These are phyloP conservation scores for Balearica regulorum DNA, from an alignment of 2,797 vertebrate genomes.

Conservation along the genomic window DNA sequence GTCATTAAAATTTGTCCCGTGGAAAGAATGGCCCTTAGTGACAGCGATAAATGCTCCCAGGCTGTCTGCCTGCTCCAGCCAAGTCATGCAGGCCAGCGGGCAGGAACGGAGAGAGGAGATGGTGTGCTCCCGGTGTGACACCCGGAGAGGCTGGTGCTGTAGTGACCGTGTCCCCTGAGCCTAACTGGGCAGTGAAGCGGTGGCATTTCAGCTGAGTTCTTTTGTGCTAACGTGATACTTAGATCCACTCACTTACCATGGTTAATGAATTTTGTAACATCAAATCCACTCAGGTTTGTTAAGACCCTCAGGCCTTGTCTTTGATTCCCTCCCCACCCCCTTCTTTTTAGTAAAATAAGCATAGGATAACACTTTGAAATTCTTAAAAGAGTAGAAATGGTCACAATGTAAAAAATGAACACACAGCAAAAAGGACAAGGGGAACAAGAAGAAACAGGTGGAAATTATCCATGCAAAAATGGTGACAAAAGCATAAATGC, in stretches of 20 bases:
- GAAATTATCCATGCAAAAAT: neutral
- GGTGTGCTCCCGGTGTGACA: neutral
- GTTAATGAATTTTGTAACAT: neutral
- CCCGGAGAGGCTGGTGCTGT: neutral
- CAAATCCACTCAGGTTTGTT: neutral
- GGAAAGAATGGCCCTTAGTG: neutral
- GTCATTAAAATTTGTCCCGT: neutral
- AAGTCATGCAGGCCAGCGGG: accelerated
- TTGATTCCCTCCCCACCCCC: accelerated
- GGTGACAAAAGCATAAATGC: neutral
- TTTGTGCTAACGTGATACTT: neutral
- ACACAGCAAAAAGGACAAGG: neutral
- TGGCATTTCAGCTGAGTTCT: neutral
- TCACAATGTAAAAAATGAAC: neutral
- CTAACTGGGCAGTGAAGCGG: neutral
- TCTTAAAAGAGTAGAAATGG: neutral
- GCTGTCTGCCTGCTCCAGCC: neutral
- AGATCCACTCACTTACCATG: neutral
- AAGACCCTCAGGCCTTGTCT: neutral
- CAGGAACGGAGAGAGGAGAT: neutral
- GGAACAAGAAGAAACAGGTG: neutral
- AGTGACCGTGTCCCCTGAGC: neutral
- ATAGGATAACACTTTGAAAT: neutral
- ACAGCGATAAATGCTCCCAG: neutral
- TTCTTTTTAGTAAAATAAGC: neutral